Conservation (phyloP, 2,797 vertebrate genomes). For the Anomalospiza imberbis region DNA sequence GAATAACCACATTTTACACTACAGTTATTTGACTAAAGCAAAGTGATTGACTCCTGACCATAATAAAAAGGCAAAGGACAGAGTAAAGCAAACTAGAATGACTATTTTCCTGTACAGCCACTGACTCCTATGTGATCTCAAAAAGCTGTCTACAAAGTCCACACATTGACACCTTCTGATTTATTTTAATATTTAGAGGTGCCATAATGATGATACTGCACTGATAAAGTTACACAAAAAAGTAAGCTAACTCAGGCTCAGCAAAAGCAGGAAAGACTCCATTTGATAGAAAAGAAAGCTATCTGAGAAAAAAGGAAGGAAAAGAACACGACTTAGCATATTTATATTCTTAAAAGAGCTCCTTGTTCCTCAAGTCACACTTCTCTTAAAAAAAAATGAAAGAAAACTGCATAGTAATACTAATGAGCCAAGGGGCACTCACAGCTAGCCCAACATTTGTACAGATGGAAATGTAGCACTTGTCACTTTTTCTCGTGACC, state of each 20-base stretch:
- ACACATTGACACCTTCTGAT: neutral
- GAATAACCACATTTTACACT: neutral
- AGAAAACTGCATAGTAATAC: neutral
- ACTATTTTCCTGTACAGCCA: neutral
- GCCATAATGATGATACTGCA: neutral
- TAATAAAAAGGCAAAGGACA: neutral
- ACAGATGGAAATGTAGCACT: neutral
- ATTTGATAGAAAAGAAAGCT: neutral
- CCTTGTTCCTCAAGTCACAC: neutral
- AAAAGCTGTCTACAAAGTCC: neutral
- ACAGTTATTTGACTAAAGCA: neutral
- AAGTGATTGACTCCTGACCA: neutral
- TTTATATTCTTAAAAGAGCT: neutral
- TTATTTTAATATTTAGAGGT: neutral
- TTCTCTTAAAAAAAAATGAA: neutral
- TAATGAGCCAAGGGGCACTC: neutral
- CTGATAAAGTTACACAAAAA: neutral
- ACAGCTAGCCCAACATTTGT: neutral
- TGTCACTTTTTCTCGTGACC: neutral
- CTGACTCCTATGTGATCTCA: neutral
- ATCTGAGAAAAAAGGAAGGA: neutral
- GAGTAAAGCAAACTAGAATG: neutral
- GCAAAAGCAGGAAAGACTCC: neutral
- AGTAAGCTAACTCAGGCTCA: neutral
- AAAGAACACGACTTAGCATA: neutral